Base-by-base conservation (phyloP, 2,888 invertebrate genomes). In the Laothoe populi region DNA sequence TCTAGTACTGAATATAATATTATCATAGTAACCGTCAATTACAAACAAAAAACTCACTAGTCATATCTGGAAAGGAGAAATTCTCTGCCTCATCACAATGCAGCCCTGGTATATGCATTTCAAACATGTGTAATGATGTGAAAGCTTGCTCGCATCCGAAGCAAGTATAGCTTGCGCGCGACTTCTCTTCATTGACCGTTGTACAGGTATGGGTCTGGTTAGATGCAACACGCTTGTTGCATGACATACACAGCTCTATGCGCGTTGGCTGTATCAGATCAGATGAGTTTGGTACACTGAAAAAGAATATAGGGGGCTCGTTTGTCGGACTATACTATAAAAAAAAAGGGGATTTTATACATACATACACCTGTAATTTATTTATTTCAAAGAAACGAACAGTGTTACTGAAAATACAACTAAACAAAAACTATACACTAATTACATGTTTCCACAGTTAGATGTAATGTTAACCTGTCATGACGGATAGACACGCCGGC, bases 111-210 rank as follows among this genome's bases (percentile, higher is more conserved):
- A 88, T 74, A 60, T 91, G 90, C 0, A 72, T 44, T 40, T 86
- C 81, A 60, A 84, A 90, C 2, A 72, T 16, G 0, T 70, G 66
- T 0, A 85, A 57, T 3, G 67, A 78, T 0, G 40, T 23, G 42
- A 81, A 87, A 0, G 68, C 44, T 38, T 82, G 74, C 0, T 79
- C 65, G 26, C 88, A 88, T 0, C 81, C 86, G 0, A 79, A 60
- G 59, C 88, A 88, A 0, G 67, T 23, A 40, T 75, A 81, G 0
- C 21, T 61, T 5, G 24, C 4, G 40, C 44, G 0, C 4, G 10
- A 16, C 23, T n/a, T 19, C 59, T 13, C 11, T 5, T 16, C 42
- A 53, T 62, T 21, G 1, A 46, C 8, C 35, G 59, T 48, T 19
- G 58, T 70, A 70, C 60, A 70, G 8, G 24, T 66, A 38, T 62